Conservation (phyloP, 1,140 invertebrate species). For the Teleogryllus occipitalis region DNA sequence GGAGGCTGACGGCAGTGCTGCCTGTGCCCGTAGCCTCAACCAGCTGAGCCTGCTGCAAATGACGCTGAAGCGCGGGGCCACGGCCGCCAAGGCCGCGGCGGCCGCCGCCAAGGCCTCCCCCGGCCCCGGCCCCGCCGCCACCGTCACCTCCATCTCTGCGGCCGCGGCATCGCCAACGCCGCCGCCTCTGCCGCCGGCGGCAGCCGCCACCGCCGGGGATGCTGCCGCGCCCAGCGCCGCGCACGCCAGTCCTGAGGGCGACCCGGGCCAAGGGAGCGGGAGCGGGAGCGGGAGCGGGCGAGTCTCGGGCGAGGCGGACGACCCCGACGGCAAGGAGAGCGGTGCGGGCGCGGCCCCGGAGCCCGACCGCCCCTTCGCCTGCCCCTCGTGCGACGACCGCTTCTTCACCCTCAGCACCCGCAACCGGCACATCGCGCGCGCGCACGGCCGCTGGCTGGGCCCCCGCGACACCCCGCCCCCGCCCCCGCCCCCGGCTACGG, state of each 20-base stretch:
- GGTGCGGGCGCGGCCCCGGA: neutral
- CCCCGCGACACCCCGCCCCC: no score
- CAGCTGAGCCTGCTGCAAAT: neutral
- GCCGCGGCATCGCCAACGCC: no score
- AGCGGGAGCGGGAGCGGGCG: no score
- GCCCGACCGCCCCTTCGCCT: constrained; percentile 10
- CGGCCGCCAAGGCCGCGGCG: neutral
- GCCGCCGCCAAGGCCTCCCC: no score
- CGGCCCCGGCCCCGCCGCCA: neutral
- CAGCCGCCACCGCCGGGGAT: neutral
- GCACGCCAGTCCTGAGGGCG: no score
- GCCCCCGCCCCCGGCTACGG: no score
- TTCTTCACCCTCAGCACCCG: constrained; percentile 22
- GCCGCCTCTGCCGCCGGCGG: no score
- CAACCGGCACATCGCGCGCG: constrained; percentile 22
- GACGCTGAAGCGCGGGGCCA: neutral
- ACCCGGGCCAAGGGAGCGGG: no score
- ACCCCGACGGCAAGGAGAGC: no score
- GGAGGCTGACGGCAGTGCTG: neutral
- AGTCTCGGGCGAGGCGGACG: no score
- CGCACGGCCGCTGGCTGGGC: constrained; percentile 8
- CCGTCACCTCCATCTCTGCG: neutral
- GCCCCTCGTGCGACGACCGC: constrained; percentile 19
- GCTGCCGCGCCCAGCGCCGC: no score
- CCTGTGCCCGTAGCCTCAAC: neutral